Conservation (phyloP, 2,113 vertebrate genomes). For the Tursiops truncatus region DNA sequence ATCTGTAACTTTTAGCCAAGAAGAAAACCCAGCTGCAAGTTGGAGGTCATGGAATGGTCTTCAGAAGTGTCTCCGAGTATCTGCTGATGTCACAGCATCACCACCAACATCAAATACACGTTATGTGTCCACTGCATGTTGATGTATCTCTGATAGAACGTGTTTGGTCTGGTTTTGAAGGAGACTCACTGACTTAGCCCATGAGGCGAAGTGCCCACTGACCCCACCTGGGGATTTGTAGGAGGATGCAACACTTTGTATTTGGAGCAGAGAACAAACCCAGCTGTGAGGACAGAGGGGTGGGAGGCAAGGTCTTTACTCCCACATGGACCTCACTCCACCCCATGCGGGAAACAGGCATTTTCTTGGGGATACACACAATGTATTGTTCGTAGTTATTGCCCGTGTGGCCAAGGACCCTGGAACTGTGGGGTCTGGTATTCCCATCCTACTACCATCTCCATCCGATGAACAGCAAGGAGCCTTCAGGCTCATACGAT, state of each 20-base stretch:
- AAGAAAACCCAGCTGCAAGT: neutral
- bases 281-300: neutral
- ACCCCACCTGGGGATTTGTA: neutral
- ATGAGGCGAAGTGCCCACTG: neutral
- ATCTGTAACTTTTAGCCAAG: neutral
- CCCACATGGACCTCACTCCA: neutral
- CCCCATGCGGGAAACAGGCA: neutral
- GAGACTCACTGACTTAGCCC: neutral
- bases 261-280: neutral
- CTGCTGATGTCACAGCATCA: fast-evolving
- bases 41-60: neutral
- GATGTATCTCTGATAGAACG: neutral
- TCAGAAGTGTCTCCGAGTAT: neutral
- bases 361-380: neutral
- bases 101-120: fast-evolving
- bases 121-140: fast-evolving
- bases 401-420: neutral
- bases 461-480: neutral
- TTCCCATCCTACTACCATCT: too few species aligned
- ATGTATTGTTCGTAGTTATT: neutral
- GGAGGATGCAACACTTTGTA: neutral
- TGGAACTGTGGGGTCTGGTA: too few species aligned
- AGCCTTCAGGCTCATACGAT: fast-evolving
- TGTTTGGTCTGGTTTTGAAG: neutral
- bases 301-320: neutral